phyloP scores from a whole-genome alignment of 2,797 vertebrate species.

The Prionace glauca region DNA sequence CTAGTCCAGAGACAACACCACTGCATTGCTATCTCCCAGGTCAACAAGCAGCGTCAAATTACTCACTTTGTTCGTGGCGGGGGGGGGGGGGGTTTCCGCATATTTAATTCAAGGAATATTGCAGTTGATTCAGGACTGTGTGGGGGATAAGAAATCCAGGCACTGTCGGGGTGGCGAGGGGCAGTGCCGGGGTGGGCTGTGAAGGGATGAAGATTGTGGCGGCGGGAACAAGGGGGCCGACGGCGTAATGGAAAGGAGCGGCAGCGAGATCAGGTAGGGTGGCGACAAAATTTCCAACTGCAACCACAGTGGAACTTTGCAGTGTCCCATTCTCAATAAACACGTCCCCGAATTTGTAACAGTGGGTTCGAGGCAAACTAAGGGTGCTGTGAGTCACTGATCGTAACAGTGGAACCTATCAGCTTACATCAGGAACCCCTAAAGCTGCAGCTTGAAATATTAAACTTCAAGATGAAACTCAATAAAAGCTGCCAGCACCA shows the following conservation, averaged over 20 bases:
- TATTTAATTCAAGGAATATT: background rate
- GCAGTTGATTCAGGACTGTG: background rate
- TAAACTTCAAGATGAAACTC: background rate
- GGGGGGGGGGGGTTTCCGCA: background rate
- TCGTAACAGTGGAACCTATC: background rate
- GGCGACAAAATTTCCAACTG: background rate
- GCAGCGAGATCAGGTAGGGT: too few relatives aligned
- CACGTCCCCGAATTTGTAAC: background rate
- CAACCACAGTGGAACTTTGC: background rate
- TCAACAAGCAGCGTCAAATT: background rate
- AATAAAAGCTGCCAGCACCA: background rate
- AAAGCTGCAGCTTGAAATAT: background rate
- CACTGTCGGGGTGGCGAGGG: too few relatives aligned
- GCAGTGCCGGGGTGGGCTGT: too few relatives aligned
- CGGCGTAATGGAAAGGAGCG: too few relatives aligned
- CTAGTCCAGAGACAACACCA: too few relatives aligned
- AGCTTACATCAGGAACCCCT: background rate
- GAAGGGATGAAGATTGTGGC: too few relatives aligned
- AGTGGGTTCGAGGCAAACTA: background rate
- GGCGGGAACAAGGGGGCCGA: too few relatives aligned
- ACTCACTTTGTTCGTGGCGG: background rate
- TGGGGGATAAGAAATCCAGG: background rate
- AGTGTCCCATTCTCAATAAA: background rate
- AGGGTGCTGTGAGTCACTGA: background rate
- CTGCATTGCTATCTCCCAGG: too few relatives aligned